These are phyloP conservation scores for Potorous gilbertii DNA, from an alignment of 2,797 vertebrate species.

Conservation along the genomic window DNA sequence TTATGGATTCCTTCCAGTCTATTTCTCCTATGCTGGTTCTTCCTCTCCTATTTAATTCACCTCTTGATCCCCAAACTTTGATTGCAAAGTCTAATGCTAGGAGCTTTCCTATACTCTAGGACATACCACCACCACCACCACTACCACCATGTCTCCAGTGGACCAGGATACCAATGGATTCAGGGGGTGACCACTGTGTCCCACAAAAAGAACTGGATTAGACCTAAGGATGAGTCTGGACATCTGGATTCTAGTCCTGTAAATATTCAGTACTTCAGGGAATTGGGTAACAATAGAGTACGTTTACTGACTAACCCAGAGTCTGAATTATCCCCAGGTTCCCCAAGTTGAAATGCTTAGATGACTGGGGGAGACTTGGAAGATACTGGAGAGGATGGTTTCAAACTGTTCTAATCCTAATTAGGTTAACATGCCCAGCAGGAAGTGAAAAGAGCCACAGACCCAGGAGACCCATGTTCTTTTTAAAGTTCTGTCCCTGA, in stretches of 20 bases:
- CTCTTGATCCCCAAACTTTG: neutral
- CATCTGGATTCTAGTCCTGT: neutral
- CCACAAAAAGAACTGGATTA: neutral
- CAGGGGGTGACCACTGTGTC: neutral
- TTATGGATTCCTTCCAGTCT: neutral
- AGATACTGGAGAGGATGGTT: neutral
- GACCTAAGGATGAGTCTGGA: neutral
- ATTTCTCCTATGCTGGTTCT: neutral
- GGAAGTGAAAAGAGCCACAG: neutral
- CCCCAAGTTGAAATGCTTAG: neutral
- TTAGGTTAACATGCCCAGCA: neutral
- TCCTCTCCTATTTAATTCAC: neutral
- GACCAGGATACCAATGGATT: neutral
- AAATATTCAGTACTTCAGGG: neutral
- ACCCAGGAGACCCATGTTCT: neutral
- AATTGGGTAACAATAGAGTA: neutral
- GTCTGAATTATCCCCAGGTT: neutral
- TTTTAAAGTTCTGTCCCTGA: neutral
- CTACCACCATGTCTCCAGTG: neutral
- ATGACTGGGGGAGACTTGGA: neutral
- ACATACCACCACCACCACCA: neutral
- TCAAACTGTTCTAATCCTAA: neutral
- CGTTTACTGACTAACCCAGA: neutral
- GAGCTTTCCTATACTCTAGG: neutral
- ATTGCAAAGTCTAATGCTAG: neutral